phyloP scores from a whole-genome alignment of 1,140 invertebrate species.

The Ips nitidus region DNA sequence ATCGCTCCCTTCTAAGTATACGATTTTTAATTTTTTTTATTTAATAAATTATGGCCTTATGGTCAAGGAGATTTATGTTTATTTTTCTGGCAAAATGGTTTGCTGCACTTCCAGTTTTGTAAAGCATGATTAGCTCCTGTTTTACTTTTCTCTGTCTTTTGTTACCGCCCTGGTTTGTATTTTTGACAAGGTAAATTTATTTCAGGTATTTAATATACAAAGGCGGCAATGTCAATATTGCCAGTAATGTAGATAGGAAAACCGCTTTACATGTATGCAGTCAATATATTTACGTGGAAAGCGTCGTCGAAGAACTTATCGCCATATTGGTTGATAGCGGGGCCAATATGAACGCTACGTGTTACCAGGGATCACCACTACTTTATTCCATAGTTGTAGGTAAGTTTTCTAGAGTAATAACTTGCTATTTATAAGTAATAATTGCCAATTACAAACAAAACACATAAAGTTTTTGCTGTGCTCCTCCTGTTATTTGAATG shows the following conservation, averaged over 20 bases:
- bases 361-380: constrained; percentile 52
- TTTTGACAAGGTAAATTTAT: not conserved
- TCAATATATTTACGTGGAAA: constrained; percentile 47
- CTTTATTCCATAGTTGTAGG: constrained; percentile 45
- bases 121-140: too few species aligned
- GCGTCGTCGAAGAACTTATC: constrained; percentile 53
- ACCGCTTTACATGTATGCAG: constrained; percentile 60
- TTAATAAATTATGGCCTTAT: too few species aligned
- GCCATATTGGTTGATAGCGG: constrained; percentile 54
- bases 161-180: not conserved
- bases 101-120: not conserved
- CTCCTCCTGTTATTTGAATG: too few species aligned
- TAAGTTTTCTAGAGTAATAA: not conserved
- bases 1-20: too few species aligned
- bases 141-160: too few species aligned
- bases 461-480: too few species aligned
- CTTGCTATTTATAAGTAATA: too few species aligned
- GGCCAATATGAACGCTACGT: constrained; percentile 53
- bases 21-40: too few species aligned
- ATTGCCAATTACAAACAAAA: too few species aligned
- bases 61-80: too few species aligned
- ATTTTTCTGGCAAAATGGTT: too few species aligned
- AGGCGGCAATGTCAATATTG: constrained; percentile 57
- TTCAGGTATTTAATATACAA: constrained; percentile 37
- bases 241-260: constrained; percentile 50